Evolutionary conservation across 2,797 vertebrate species (phyloP).

Genomic region (Mormyrops boulengeri): DNA sequence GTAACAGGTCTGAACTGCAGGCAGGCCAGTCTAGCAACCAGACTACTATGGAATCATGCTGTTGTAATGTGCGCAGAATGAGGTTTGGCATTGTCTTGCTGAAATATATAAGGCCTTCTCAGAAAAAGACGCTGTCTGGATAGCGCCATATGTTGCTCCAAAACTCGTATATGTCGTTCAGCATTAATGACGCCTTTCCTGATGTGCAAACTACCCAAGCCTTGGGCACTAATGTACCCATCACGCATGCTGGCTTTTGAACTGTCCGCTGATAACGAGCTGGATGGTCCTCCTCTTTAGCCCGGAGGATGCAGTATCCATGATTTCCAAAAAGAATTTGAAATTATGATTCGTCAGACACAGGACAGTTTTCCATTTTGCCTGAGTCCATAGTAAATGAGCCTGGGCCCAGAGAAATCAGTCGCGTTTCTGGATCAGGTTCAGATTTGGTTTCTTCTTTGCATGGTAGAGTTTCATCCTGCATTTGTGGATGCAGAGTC

Average conservation of each 20-base stretch:
- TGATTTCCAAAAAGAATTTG: background rate
- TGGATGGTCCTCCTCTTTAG: background rate
- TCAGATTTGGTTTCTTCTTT: background rate
- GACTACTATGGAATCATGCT: background rate
- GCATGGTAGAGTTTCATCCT: background rate
- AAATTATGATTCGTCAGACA: background rate
- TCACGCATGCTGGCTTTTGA: background rate
- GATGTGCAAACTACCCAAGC: background rate
- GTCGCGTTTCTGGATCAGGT: background rate
- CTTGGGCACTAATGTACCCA: background rate
- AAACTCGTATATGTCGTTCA: background rate
- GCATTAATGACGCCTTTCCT: background rate
- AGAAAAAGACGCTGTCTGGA: background rate
- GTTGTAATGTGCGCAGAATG: background rate
- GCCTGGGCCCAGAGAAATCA: background rate
- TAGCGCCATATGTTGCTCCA: background rate
- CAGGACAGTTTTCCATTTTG: background rate
- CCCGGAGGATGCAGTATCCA: background rate
- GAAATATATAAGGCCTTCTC: background rate
- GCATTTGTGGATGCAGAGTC: background rate
- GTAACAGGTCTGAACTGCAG: background rate
- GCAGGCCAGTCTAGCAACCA: background rate
- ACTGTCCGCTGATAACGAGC: background rate
- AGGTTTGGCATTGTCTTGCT: background rate
- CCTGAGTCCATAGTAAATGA: background rate